These are phyloP conservation scores for Drosophila athabasca DNA, from an alignment of 1,140 invertebrate genomes.

Conservation along the genomic window DNA sequence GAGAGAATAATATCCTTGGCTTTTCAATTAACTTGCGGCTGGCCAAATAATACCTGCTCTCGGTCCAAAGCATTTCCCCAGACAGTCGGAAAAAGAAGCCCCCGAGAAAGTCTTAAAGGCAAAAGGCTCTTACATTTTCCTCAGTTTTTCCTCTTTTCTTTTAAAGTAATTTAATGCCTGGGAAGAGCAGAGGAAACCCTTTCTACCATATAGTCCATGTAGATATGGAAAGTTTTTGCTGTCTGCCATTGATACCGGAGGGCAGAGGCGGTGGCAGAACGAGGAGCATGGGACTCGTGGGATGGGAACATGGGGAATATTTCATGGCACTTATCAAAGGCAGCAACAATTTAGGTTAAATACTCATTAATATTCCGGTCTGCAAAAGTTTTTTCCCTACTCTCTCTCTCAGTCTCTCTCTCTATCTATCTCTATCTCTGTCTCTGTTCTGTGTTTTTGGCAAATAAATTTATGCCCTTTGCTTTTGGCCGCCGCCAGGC, in stretches of 20 bases:
- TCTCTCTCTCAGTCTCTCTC: neutral
- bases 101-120: slow-evolving; percentile 50
- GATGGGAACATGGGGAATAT: slow-evolving; percentile 60
- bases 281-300: slow-evolving; percentile 2
- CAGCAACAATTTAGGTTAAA: slow-evolving; percentile 82
- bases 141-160: slow-evolving; percentile 55
- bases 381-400: slow-evolving; percentile 65
- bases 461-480: slow-evolving; percentile 80
- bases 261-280: slow-evolving; percentile 17
- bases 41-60: slow-evolving; percentile 48
- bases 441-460: slow-evolving; percentile 51
- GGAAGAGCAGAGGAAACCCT: slow-evolving; percentile 23
- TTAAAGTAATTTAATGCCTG: slow-evolving; percentile 75
- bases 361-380: slow-evolving; percentile 82
- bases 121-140: slow-evolving; percentile 52
- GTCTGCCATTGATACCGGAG: slow-evolving; percentile 53
- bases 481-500: slow-evolving; percentile 60
- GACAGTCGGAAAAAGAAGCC: slow-evolving; percentile 8
- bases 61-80: slow-evolving; percentile 7
- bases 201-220: slow-evolving; percentile 11
- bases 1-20: slow-evolving; percentile 36
- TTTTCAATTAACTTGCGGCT: slow-evolving; percentile 67
- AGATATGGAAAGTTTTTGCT: slow-evolving; percentile 29
- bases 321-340: slow-evolving; percentile 81
- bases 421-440: neutral